A percentile compares a stretch with the other conserved stretches of the same genome.
phyloP scores from a whole-genome alignment of 2,797 vertebrate genomes.

The Sibirionetta formosa region DNA sequence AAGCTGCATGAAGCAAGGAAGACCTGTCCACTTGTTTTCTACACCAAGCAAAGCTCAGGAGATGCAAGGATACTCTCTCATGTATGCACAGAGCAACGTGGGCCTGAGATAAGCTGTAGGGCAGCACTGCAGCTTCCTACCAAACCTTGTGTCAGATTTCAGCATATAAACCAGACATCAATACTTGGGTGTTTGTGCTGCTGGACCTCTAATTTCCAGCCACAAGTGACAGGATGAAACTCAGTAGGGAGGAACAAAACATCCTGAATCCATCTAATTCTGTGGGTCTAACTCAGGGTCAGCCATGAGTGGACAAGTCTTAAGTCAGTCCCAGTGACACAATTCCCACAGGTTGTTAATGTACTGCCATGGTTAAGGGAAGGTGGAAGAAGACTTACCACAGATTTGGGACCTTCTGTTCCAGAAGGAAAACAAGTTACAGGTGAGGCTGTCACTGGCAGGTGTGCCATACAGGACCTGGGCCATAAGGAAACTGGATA shows the following conservation, averaged over 20 bases:
- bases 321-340: not conserved
- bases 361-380: not conserved
- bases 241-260: not conserved
- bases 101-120: not conserved
- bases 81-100: accelerated
- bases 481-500: not conserved
- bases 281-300: too few relatives aligned
- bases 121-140: not conserved
- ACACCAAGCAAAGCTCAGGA: not conserved
- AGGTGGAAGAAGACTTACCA: not conserved
- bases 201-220: not conserved
- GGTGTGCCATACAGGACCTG: not conserved
- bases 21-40: not conserved
- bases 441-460: not conserved
- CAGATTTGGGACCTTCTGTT: not conserved
- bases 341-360: not conserved
- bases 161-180: not conserved
- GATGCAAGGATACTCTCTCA: not conserved
- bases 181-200: not conserved
- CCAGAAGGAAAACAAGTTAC: not conserved
- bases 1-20: not conserved
- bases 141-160: not conserved
- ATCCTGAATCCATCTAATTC: not conserved
- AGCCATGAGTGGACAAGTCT: not conserved
- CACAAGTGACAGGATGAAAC: not conserved